Evolutionary conservation across 2,888 invertebrate species (phyloP).

Genomic region (Mesorhabditis belari): DNA sequence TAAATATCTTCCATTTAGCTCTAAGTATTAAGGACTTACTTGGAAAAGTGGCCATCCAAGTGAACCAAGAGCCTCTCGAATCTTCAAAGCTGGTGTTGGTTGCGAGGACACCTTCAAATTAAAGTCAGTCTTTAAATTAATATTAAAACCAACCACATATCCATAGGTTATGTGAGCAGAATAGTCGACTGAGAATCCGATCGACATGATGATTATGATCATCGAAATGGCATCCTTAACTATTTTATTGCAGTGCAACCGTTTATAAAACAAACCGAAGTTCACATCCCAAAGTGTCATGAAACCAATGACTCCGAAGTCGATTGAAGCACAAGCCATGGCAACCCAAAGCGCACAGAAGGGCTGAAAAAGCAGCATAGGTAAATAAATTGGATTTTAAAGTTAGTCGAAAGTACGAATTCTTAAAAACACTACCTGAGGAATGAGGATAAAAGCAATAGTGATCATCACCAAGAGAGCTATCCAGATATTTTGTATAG

Average conservation of each 20-base stretch:
- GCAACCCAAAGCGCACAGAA: slow-evolving; percentile 89
- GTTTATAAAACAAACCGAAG: too few relatives aligned
- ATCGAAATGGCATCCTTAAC: slow-evolving; percentile 66
- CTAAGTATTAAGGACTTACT: slow-evolving; percentile 68
- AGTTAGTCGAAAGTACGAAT: background rate
- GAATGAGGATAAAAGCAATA: slow-evolving; percentile 85
- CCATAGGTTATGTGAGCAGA: slow-evolving; percentile 64
- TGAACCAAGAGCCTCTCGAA: slow-evolving; percentile 77
- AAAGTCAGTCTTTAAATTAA: too few relatives aligned
- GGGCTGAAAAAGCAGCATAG: too few relatives aligned
- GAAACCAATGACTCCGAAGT: slow-evolving; percentile 85
- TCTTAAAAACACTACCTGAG: slow-evolving; percentile 54
- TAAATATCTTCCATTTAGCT: slow-evolving; percentile 54
- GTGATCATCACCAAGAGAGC: slow-evolving; percentile 73
- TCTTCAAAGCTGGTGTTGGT: slow-evolving; percentile 53
- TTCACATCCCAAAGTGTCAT: slow-evolving; percentile 93
- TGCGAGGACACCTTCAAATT: slow-evolving; percentile 16
- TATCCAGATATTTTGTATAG: slow-evolving; percentile 51
- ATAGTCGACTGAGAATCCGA: slow-evolving; percentile 90
- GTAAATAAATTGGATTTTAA: too few relatives aligned
- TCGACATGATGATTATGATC: slow-evolving; percentile 78
- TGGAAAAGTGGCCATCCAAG: slow-evolving; percentile 80
- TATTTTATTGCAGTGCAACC: background rate
- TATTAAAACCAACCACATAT: slow-evolving; percentile 49
- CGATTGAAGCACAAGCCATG: slow-evolving; percentile 85